Conservation (phyloP, 2,797 vertebrate genomes). For the Xiphorhynchus erythropygius region DNA sequence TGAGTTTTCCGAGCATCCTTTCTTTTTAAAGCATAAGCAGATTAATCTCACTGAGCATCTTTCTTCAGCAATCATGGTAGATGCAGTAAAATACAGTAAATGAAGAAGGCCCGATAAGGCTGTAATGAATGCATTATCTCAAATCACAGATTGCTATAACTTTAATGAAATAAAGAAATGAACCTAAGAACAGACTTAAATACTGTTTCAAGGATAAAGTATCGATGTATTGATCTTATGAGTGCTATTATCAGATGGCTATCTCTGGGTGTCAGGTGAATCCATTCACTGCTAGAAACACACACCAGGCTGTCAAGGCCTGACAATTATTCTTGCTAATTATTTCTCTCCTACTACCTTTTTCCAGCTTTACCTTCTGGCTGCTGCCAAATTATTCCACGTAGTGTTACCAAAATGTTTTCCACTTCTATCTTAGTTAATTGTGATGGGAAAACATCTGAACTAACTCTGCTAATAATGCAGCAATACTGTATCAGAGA, state of each 20-base stretch:
- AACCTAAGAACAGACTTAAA: slow-evolving; percentile 37
- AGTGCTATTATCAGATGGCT: slow-evolving; percentile 65
- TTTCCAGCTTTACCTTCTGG: neutral
- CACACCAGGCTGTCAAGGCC: slow-evolving; percentile 8
- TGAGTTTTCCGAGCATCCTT: slow-evolving; percentile 25
- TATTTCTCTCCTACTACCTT: slow-evolving; percentile 8
- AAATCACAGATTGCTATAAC: slow-evolving; percentile 28
- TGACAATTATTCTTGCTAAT: slow-evolving; percentile 61
- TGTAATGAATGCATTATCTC: slow-evolving; percentile 42
- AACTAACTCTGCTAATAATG: neutral
- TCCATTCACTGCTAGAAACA: slow-evolving; percentile 45
- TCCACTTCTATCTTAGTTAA: neutral
- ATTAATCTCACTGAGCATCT: slow-evolving; percentile 16
- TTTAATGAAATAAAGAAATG: slow-evolving; percentile 48
- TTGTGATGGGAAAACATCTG: neutral
- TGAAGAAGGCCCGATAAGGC: neutral
- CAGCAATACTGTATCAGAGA: neutral
- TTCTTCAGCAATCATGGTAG: neutral
- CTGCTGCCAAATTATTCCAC: neutral
- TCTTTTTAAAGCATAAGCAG: slow-evolving; percentile 37
- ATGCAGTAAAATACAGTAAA: slow-evolving; percentile 35
- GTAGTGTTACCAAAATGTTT: neutral
- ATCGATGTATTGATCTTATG: slow-evolving; percentile 65
- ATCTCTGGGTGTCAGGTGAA: slow-evolving; percentile 66
- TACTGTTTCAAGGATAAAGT: slow-evolving; percentile 60